A percentile compares a stretch with the other conserved stretches of the same genome.
phyloP scores from a whole-genome alignment of 2,888 invertebrate genomes.

The Coenonympha glycerion region DNA sequence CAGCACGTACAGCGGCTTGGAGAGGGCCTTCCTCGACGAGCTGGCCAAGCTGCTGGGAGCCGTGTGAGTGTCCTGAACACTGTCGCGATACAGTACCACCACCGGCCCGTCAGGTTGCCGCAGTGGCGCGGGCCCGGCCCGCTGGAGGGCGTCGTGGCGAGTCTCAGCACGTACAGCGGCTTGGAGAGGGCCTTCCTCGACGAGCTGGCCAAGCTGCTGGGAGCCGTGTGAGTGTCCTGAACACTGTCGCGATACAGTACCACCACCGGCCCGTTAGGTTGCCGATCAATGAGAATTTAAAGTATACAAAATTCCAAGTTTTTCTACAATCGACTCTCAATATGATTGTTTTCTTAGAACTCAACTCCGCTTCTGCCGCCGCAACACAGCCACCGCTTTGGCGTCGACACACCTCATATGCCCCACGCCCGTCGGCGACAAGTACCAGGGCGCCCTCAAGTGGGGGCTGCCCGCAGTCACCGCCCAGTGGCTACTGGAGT shows the following conservation, averaged over 20 bases:
- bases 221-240: conserved; percentile 80
- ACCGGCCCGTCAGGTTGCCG: too few relatives aligned
- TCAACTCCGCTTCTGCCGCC: conserved; percentile 64
- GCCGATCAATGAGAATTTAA: too few relatives aligned
- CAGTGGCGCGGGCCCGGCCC: conserved; percentile 60
- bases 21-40: conserved; percentile 82
- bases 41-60: conserved; percentile 85
- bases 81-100: not conserved
- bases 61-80: conserved; percentile 63
- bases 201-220: conserved; percentile 80
- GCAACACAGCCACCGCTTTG: conserved; percentile 61
- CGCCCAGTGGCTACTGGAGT: conserved; percentile 84
- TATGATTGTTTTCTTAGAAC: conserved; percentile 40
- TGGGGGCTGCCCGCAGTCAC: conserved; percentile 90
- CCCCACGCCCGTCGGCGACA: conserved; percentile 83
- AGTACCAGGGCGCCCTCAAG: conserved; percentile 86
- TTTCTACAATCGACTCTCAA: too few relatives aligned
- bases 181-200: conserved; percentile 84
- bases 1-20: conserved; percentile 84
- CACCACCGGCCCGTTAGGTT: too few relatives aligned
- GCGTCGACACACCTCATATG: conserved; percentile 90
- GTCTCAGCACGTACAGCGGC: conserved; percentile 85
- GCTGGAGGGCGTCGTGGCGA: conserved; percentile 82
- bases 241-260: not conserved
- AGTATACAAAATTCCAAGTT: too few relatives aligned